phyloP scores from a whole-genome alignment of 2,888 invertebrate genomes.

The Lottia gigantea region DNA sequence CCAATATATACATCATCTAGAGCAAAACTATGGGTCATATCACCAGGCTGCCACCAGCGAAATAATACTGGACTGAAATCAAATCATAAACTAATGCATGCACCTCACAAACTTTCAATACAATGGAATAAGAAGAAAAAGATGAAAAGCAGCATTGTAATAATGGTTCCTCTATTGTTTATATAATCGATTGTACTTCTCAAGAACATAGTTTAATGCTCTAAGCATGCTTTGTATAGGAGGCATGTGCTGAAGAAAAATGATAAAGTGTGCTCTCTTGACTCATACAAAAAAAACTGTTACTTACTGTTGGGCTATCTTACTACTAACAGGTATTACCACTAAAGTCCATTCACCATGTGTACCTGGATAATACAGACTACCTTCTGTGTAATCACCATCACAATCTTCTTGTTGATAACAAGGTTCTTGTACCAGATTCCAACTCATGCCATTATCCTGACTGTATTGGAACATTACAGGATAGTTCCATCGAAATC shows the following conservation, averaged over 20 bases:
- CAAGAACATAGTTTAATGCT: no score
- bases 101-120: no score
- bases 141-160: no score
- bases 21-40: constrained; percentile 61
- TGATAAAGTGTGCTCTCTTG: no score
- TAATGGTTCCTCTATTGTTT: no score
- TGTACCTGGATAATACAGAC: constrained; percentile 64
- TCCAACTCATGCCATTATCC: constrained; percentile 65
- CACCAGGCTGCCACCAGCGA: constrained; percentile 63
- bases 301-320: constrained; percentile 61
- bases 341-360: constrained; percentile 66
- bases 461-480: constrained; percentile 67
- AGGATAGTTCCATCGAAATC: constrained; percentile 62
- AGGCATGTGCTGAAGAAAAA: no score
- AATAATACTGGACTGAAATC: constrained; percentile 54
- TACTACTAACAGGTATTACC: constrained; percentile 61
- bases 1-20: constrained; percentile 68
- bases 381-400: constrained; percentile 57
- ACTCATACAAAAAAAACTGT: background rate
- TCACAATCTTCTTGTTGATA: constrained; percentile 61
- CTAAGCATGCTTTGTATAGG: no score
- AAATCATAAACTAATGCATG: background rate
- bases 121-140: no score
- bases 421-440: constrained; percentile 63
- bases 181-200: no score